phyloP scores from a whole-genome alignment of 1,140 invertebrate species.

The Aphaenogaster rudis region DNA sequence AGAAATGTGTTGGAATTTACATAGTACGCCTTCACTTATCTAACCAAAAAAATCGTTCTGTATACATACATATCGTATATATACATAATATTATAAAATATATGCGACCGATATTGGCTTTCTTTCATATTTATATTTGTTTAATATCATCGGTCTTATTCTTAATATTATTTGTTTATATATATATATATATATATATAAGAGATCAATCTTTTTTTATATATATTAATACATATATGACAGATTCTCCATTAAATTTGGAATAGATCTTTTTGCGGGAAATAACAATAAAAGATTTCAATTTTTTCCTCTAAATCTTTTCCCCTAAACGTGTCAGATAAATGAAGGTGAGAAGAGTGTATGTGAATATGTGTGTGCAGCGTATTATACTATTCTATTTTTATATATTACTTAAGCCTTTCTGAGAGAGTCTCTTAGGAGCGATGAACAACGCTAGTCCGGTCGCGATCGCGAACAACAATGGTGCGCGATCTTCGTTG shows the following conservation, averaged over 20 bases:
- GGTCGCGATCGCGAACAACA: slow-evolving; percentile 57
- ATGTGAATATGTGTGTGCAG: not conserved
- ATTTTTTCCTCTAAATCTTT: not conserved
- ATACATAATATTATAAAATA: not conserved
- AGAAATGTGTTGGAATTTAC: slow-evolving; percentile 20
- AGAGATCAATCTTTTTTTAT: not conserved
- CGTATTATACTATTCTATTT: slow-evolving; percentile 26
- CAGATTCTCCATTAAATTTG: not conserved
- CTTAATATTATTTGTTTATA: too few species aligned
- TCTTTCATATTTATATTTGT: too few species aligned
- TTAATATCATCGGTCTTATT: too few species aligned
- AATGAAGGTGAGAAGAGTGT: not conserved
- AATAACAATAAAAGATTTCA: not conserved
- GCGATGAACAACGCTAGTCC: slow-evolving; percentile 12
- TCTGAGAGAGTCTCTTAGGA: not conserved
- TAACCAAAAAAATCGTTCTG: not conserved
- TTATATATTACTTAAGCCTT: slow-evolving; percentile 34
- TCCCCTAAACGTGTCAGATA: not conserved
- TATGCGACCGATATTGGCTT: too few species aligned
- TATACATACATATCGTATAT: not conserved
- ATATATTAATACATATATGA: not conserved
- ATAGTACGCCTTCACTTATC: slow-evolving; percentile 4
- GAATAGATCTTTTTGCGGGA: not conserved
- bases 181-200: not conserved
- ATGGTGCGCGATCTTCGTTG: slow-evolving; percentile 30